Conservation (phyloP, 2,888 invertebrate genomes). For the Tortricodes alternella region DNA sequence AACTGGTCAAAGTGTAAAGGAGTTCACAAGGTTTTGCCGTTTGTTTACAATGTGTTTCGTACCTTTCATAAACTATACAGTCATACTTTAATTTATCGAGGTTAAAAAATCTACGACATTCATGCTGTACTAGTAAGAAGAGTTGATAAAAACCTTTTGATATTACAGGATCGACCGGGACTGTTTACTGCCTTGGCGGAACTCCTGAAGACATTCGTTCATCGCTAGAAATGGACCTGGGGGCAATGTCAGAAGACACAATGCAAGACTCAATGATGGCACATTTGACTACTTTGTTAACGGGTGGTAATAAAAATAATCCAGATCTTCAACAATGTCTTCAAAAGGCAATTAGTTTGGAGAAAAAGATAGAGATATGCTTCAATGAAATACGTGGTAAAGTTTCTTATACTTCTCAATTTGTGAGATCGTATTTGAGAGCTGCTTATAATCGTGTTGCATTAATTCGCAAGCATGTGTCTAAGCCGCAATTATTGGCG, state of each 20-base stretch:
- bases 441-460: constrained; percentile 19
- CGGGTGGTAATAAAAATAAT: neutral
- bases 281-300: constrained; percentile 11
- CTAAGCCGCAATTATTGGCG: constrained; percentile 1
- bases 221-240: constrained; percentile 7
- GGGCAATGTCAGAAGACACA: constrained; percentile 2
- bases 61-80: too few species aligned
- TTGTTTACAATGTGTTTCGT: too few species aligned
- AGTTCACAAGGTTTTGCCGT: too few species aligned
- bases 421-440: constrained; percentile 13
- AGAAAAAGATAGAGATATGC: constrained; percentile 10
- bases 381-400: neutral
- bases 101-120: too few species aligned
- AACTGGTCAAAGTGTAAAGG: too few species aligned
- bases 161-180: constrained; percentile 18
- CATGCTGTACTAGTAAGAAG: neutral
- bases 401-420: constrained; percentile 23
- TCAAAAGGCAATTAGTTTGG: neutral
- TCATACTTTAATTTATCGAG: too few species aligned
- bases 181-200: constrained; percentile 30
- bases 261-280: constrained; percentile 1
- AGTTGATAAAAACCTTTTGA: neutral
- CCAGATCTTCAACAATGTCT: neutral
- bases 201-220: constrained; percentile 5
- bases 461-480: constrained; percentile 13